Percentiles rank a stretch among this genome's conserved stretches.
Evolutionary conservation across 2,888 invertebrate genomes (phyloP).

Genomic region (Eilema griseolum): DNA sequence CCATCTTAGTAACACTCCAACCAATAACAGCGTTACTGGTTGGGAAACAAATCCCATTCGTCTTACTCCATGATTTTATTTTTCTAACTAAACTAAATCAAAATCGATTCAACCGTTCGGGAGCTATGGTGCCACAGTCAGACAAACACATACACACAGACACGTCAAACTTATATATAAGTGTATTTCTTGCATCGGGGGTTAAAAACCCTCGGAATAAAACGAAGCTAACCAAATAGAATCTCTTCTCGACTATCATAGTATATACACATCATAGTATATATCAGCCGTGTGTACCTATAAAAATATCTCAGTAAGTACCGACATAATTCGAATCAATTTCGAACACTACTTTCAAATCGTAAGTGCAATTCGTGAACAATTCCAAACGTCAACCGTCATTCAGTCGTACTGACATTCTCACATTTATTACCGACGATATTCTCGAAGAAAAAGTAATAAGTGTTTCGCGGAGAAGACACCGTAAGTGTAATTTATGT

Average conservation of each 20-base stretch:
- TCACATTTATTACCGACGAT: conserved; percentile 33
- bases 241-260: not conserved
- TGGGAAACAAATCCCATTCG: too few species aligned
- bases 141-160: too few species aligned
- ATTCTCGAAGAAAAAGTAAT: conserved; percentile 46
- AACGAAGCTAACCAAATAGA: not conserved
- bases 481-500: conserved; percentile 53
- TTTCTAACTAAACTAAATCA: too few species aligned
- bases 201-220: not conserved
- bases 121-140: too few species aligned
- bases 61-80: too few species aligned
- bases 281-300: too few species aligned
- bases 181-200: too few species aligned
- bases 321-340: not conserved
- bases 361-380: conserved; percentile 6
- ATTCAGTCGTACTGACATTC: conserved; percentile 28
- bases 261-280: not conserved
- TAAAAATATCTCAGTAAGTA: not conserved
- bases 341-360: conserved; percentile 3
- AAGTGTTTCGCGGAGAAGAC: conserved; percentile 40
- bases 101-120: too few species aligned
- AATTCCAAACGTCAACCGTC: conserved; percentile 20
- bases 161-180: too few species aligned
- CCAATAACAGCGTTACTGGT: too few species aligned
- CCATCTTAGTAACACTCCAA: too few species aligned